Conservation (phyloP, 2,888 invertebrate genomes). For the Nomada ruficornis region DNA sequence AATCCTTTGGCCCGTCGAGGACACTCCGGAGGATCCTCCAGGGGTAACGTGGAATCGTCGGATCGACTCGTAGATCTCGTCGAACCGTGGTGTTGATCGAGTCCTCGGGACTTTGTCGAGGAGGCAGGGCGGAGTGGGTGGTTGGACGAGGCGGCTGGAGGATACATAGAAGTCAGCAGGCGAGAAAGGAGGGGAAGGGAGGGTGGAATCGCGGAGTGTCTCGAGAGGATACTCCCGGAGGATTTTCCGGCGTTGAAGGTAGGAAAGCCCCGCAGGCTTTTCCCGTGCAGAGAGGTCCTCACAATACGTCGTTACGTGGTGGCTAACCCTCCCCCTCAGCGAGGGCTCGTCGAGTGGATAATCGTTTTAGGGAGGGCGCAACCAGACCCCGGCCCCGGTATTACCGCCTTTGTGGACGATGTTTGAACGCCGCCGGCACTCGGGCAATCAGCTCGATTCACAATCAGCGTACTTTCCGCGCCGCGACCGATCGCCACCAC, state of each 20-base stretch:
- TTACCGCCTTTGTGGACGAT: conserved; percentile 81
- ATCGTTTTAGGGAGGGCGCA: conserved; percentile 82
- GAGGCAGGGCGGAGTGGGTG: neutral
- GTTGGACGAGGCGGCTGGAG: neutral
- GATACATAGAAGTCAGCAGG: conserved; percentile 19
- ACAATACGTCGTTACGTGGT: conserved; percentile 82
- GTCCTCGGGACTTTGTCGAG: conserved; percentile 33
- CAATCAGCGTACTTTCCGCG: conserved; percentile 77
- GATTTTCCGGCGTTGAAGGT: conserved; percentile 72
- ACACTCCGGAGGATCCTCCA: conserved; percentile 29
- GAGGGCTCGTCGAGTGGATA: conserved; percentile 81
- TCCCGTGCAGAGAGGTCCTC: conserved; percentile 73
- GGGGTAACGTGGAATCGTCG: conserved; percentile 19
- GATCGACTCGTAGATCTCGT: conserved; percentile 42
- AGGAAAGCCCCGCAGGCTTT: conserved; percentile 77
- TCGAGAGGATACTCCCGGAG: conserved; percentile 74
- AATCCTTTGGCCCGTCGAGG: conserved; percentile 32
- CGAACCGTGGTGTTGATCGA: conserved; percentile 46
- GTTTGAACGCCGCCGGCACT: conserved; percentile 81
- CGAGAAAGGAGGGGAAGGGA: conserved; percentile 15
- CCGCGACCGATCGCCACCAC: conserved; percentile 66
- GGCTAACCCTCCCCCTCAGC: conserved; percentile 75
- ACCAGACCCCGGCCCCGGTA: conserved; percentile 71
- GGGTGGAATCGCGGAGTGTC: conserved; percentile 47
- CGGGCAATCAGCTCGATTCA: conserved; percentile 82